Conservation (phyloP, 2,888 invertebrate genomes). For the Abscondita cerata region DNA sequence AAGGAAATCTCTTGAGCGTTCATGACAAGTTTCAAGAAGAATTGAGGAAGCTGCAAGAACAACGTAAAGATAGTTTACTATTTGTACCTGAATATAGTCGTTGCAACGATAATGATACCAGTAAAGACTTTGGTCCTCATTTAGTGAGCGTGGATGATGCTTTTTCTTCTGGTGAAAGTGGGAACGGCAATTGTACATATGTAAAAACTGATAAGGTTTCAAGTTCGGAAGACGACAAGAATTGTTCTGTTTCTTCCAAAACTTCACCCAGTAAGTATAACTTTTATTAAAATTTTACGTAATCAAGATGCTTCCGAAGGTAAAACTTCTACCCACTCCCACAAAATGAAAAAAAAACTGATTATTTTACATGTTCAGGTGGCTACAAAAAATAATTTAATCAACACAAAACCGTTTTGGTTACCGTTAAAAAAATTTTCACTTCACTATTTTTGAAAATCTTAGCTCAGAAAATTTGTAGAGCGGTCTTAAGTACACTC, state of each 20-base stretch:
- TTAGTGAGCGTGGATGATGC: slow-evolving; percentile 12
- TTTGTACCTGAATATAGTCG: slow-evolving; percentile 57
- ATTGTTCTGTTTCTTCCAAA: neutral
- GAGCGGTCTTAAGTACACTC: too few relatives aligned
- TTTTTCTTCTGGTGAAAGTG: slow-evolving; percentile 5
- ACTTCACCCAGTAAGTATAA: slow-evolving; percentile 13
- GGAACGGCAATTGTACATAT: slow-evolving; percentile 20
- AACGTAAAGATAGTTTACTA: slow-evolving; percentile 56
- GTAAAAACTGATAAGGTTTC: slow-evolving; percentile 12
- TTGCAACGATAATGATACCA: slow-evolving; percentile 34
- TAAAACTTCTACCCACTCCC: too few relatives aligned
- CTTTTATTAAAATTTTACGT: too few relatives aligned
- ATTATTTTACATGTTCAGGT: too few relatives aligned
- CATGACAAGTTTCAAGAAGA: slow-evolving; percentile 65
- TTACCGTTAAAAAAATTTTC: too few relatives aligned
- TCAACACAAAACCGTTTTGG: too few relatives aligned
- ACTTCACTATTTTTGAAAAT: too few relatives aligned
- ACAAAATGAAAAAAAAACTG: too few relatives aligned
- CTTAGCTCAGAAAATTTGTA: too few relatives aligned
- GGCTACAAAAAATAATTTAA: too few relatives aligned
- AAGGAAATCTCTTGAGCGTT: slow-evolving; percentile 63
- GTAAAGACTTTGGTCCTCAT: slow-evolving; percentile 29
- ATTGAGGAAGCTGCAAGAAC: slow-evolving; percentile 60
- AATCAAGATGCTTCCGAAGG: too few relatives aligned
- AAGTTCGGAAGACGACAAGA: neutral